Base-by-base conservation (phyloP, 1,140 invertebrate species). In the Lithobius niger region DNA sequence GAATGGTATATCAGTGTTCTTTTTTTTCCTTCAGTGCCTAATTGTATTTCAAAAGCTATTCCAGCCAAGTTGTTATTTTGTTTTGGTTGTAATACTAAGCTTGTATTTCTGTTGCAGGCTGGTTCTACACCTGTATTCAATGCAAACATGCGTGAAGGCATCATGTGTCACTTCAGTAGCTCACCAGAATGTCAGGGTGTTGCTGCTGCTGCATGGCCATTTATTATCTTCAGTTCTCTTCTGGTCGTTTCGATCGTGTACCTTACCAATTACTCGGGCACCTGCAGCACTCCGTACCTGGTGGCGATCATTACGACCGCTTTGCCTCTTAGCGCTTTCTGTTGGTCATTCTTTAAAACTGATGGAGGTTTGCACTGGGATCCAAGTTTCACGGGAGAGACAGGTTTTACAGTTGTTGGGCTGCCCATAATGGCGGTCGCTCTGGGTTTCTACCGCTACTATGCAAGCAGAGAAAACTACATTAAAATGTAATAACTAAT, bases 351-450 rank as follows among this genome's bases (percentile, higher is more conserved):
- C 19, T 36, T 49, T 48, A 40, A 27, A 18, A 55, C 26, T 27
- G 54, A 40, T 3, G 24, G 16, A 10, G 31, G 22, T 10, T 49
- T 24, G 3, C 45, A 42, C 3, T 55, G 54, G 54, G 27, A 3
- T 4, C 54, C 54, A 36, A 40, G n/a, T 19, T 55, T 55, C 25
- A 48, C 44, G 2, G 54, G 54, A 3, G 54, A 55, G 25, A 55
- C 54, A 16, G 54, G 54, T 3, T 55, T 55, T 50, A 49, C 54
- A 10, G 44, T 50, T 3, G 44, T 55, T 27, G 54, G 54, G 2
- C 25, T 55, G 3, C 54, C 54, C 22, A 50, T 55, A 4, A 48
- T 55, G 43, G 27, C 25, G 21, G 43, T 27, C 6, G 26, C 54
- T 3, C 26, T 55, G 25, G 45, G 10, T 6, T 48, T 55, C 10